Percentiles rank a stretch among this genome's conserved stretches.
phyloP scores from a whole-genome alignment of 2,888 invertebrate genomes.

The Encarsia formosa region DNA sequence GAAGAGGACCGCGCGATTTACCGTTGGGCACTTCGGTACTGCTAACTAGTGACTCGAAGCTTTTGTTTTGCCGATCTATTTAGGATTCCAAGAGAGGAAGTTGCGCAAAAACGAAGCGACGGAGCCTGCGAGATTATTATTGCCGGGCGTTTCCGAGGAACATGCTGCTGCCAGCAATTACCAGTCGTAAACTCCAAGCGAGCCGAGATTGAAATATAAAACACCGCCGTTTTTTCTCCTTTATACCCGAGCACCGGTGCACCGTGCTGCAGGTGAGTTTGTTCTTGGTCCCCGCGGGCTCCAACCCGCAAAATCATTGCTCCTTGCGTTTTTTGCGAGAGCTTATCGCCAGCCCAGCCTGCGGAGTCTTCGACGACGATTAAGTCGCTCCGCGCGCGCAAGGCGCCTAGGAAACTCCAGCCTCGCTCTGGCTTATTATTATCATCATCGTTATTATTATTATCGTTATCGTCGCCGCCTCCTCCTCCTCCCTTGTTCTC shows the following conservation, averaged over 20 bases:
- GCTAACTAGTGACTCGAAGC: too few relatives aligned
- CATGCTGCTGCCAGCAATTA: constrained; percentile 41
- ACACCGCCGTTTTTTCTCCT: constrained; percentile 29
- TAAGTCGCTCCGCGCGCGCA: not conserved
- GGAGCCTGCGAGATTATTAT: constrained; percentile 33
- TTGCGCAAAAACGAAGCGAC: not conserved
- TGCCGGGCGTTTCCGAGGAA: constrained; percentile 39
- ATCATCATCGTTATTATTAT: constrained; percentile 31
- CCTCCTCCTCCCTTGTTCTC: constrained; percentile 1
- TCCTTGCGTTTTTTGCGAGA: constrained; percentile 14
- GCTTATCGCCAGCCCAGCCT: not conserved
- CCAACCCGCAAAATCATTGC: constrained; percentile 20
- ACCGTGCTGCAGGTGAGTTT: constrained; percentile 3
- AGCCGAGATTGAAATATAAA: constrained; percentile 46
- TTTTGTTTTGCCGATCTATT: too few relatives aligned
- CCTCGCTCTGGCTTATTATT: constrained; percentile 22
- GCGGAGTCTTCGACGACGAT: constrained; percentile 4
- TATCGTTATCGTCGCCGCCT: constrained; percentile 25
- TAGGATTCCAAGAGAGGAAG: too few relatives aligned
- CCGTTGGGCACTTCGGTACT: too few relatives aligned
- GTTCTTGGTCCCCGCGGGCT: constrained; percentile 4
- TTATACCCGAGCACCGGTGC: not conserved
- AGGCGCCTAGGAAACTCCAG: constrained; percentile 22
- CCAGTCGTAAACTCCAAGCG: constrained; percentile 39
- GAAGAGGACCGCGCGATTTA: not conserved